A percentile compares a stretch with the other conserved stretches of the same genome.
Conservation (phyloP, 2,797 vertebrate species). For the Ibycter americanus region DNA sequence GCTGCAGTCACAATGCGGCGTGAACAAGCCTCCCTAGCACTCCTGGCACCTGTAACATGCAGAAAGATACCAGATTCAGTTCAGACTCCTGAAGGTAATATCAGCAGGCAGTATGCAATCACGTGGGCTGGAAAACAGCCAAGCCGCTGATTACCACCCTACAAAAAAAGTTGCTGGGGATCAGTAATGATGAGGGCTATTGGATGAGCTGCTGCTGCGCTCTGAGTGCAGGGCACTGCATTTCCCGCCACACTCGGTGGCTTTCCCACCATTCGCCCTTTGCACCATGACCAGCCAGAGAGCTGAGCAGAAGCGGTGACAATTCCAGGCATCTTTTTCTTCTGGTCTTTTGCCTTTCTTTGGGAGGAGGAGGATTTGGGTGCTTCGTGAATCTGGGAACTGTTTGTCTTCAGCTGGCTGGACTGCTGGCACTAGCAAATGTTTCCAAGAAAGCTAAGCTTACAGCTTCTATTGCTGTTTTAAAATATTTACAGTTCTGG, state of each 20-base stretch:
- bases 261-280: not conserved
- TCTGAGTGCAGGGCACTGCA: not conserved
- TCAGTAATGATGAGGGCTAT: not conserved
- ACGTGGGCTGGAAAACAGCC: not conserved
- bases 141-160: not conserved
- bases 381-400: not conserved
- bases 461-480: not conserved
- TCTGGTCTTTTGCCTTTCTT: not conserved
- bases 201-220: not conserved
- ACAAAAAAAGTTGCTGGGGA: not conserved
- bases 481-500: not conserved
- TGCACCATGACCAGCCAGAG: not conserved
- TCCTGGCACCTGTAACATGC: not conserved
- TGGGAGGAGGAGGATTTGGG: accelerated
- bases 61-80: not conserved
- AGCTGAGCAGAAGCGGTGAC: not conserved
- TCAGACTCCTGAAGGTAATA: not conserved
- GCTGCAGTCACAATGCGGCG: accelerated
- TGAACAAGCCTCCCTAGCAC: accelerated
- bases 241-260: accelerated
- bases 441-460: not conserved
- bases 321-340: not conserved
- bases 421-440: not conserved
- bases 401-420: not conserved
- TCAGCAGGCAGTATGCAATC: not conserved